Evolutionary conservation across 1,140 invertebrate species (phyloP), one percentile per base, ranked within the genome.

Genomic region (Pseudomyrmex cubaensis): DNA sequence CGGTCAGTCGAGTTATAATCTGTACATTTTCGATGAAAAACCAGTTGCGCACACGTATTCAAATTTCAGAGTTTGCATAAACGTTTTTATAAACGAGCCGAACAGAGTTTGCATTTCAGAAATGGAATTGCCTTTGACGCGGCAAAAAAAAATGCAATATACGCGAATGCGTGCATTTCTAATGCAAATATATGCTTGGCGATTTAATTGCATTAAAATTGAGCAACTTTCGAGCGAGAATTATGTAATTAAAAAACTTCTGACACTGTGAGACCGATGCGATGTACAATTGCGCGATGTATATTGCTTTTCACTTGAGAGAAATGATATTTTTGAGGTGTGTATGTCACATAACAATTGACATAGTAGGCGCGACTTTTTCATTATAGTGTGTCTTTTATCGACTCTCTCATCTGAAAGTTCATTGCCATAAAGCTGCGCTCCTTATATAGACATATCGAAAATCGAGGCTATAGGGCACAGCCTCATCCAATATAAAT

Each of bases 401-500:
- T 35, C 54, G 20, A 57, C 5, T 35, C 35, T 35, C 35, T 12
- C n/a, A 7, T 7, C 22, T 7, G 44, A 3, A 15, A 70, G 44
- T 70, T 59, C 22, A 70, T 72, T 59, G 76, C 20, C 72, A 25
- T 80, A 70, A 78, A 78, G 20, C 44, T 9, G 15, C 20, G 20
- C 12, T 59, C 9, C 66, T 80, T 80, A 72, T 72, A 72, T 56
- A 56, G 13, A 80, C 20, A 35, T 59, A 80, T 80, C 54, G 76
- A 80, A 80, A 80, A 80, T 80, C 66, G 76, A 59, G 54, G 66
- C 44, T 20, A 80, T 80, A 80, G 64, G 70, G 54, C 35, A 46
- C 35, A 46, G 48, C 54, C 20, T 72, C 54, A 72, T 59, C 66
- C 76, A 80, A 80, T 80, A 80, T 80, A 80, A 80, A 80, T 80